Percentiles rank a stretch among this genome's conserved stretches.
Evolutionary conservation across 2,888 invertebrate species (phyloP).

Genomic region (Chrysolina oricalcia): DNA sequence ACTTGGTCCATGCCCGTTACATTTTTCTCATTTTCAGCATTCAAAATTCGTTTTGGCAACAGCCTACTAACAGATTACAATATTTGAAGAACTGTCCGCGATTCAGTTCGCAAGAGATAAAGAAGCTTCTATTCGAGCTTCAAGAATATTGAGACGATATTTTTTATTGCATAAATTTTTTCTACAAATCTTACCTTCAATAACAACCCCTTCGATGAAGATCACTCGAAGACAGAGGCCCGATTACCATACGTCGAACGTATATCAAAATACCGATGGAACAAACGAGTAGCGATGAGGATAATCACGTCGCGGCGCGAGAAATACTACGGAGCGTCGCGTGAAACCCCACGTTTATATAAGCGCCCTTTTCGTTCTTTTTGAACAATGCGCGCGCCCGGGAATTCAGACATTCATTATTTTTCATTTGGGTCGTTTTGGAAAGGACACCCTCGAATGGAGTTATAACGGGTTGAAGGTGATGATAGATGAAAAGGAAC

Average conservation of each 20-base stretch:
- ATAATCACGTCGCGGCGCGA: slow-evolving; percentile 55
- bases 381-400: slow-evolving; percentile 52
- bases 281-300: slow-evolving; percentile 1
- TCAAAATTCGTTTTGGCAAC: no score
- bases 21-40: no score
- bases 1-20: no score
- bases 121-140: no score
- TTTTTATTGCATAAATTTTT: not conserved
- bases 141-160: no score
- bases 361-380: slow-evolving; percentile 48
- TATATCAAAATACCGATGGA: not conserved
- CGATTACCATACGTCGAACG: not conserved
- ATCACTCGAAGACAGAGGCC: not conserved
- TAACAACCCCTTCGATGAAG: not conserved
- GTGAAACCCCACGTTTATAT: slow-evolving; percentile 56
- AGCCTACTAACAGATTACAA: no score
- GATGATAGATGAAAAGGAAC: not conserved
- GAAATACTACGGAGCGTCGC: slow-evolving; percentile 51
- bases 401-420: not conserved
- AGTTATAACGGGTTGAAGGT: not conserved
- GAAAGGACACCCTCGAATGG: not conserved
- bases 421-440: not conserved
- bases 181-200: not conserved
- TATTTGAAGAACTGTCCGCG: no score
- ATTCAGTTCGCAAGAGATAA: no score